These are phyloP conservation scores for Danio kyathit DNA, from an alignment of 2,797 vertebrate species.

Conservation along the genomic window DNA sequence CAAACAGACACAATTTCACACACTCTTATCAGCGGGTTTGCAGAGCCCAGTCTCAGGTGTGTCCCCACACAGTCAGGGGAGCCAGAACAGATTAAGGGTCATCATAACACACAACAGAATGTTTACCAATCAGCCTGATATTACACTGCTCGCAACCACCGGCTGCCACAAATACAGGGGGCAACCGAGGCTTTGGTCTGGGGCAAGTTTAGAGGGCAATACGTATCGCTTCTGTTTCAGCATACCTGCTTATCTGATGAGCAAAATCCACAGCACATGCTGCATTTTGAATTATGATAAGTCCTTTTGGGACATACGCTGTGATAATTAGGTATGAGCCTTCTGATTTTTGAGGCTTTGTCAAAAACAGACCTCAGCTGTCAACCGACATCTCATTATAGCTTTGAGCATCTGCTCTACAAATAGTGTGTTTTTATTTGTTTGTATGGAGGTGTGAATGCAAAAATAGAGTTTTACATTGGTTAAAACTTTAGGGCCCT, in stretches of 20 bases:
- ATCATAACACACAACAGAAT: conserved; percentile 47
- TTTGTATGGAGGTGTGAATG: not conserved
- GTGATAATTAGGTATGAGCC: conserved; percentile 17
- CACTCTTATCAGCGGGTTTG: conserved; percentile 55
- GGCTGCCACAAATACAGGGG: conserved; percentile 24
- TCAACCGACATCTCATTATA: conserved; percentile 5
- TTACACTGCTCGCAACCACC: conserved; percentile 25
- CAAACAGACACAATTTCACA: conserved; percentile 62
- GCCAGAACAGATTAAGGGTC: conserved; percentile 56
- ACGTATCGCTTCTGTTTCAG: conserved; percentile 12
- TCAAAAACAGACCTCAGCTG: conserved; percentile 34
- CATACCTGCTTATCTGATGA: conserved; percentile 8
- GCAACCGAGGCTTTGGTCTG: conserved; percentile 19
- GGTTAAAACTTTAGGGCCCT: not conserved
- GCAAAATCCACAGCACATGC: not conserved
- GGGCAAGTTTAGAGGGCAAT: conserved; percentile 7
- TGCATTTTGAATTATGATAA: conserved; percentile 11
- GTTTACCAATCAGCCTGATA: conserved; percentile 53
- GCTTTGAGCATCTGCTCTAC: conserved; percentile 14
- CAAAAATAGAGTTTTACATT: not conserved
- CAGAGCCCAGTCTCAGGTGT: conserved; percentile 54
- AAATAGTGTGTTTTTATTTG: not conserved
- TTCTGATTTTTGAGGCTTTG: conserved; percentile 26
- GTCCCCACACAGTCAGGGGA: conserved; percentile 48
- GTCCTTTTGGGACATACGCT: conserved; percentile 2